Conservation (phyloP, 2,113 vertebrate genomes). For the Stegastes partitus region DNA sequence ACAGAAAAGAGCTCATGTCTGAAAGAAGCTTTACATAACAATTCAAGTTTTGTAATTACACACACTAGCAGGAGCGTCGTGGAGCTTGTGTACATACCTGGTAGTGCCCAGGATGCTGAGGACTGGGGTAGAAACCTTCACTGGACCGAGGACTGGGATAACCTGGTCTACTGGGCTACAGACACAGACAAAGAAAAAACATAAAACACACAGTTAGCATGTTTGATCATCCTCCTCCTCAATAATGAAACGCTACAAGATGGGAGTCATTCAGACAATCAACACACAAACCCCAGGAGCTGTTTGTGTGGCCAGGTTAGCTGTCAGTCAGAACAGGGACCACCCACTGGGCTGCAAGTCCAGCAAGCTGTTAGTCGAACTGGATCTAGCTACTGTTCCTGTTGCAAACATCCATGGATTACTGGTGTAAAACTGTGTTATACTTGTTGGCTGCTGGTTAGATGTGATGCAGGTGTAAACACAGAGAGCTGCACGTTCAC, state of each 20-base stretch:
- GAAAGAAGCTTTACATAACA: too few relatives aligned
- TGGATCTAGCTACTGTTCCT: slow-evolving; percentile 28
- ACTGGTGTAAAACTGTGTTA: background rate
- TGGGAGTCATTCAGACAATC: slow-evolving; percentile 52
- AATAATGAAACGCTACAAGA: slow-evolving; percentile 15
- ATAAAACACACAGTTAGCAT: slow-evolving; percentile 15
- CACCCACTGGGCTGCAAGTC: slow-evolving; percentile 77
- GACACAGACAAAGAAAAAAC: slow-evolving; percentile 20
- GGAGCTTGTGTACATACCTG: slow-evolving; percentile 86
- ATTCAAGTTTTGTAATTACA: background rate
- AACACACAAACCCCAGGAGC: slow-evolving; percentile 79
- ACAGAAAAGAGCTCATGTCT: too few relatives aligned
- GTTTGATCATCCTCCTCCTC: background rate
- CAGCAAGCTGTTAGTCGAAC: slow-evolving; percentile 81
- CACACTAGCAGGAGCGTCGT: background rate
- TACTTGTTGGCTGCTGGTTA: slow-evolving; percentile 24
- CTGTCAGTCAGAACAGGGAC: slow-evolving; percentile 73
- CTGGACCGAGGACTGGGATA: slow-evolving; percentile 98
- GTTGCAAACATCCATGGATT: slow-evolving; percentile 24
- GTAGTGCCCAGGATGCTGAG: slow-evolving; percentile 92
- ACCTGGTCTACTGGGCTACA: slow-evolving; percentile 95
- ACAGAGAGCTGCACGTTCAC: slow-evolving; percentile 56
- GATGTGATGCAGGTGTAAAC: slow-evolving; percentile 55
- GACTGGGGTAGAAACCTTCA: slow-evolving; percentile 96
- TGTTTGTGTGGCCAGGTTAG: slow-evolving; percentile 82